Evolutionary conservation across 2,797 vertebrate species (phyloP), one percentile per base, ranked within the genome.

Genomic region (Gadopsis bispinosus): DNA sequence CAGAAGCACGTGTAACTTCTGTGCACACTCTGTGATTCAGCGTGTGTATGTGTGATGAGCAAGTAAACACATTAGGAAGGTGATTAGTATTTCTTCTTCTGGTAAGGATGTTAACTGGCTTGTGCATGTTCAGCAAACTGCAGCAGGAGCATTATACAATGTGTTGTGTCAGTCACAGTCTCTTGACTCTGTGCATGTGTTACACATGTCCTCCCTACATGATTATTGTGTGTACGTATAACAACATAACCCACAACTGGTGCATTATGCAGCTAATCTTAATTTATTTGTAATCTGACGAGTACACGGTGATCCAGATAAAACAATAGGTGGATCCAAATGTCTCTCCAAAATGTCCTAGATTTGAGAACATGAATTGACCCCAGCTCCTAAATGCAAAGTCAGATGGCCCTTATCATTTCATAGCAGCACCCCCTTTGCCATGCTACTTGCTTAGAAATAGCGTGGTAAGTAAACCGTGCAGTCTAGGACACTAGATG

Each of bases 141-240:
- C 29, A 31, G 55, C 48, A 69, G 55, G 11, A 37, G 22, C 8
- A n/a, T 43, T 12, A n/a, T 5, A 33, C 9, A 8, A 1, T 29
- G 8, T 39, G 29, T 50, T 73, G 67, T 62, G 45, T 33, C n/a
- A 75, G 47, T 73, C 67, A 29, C 58, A 43, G 48, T 41, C 74
- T 72, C 54, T 56, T 13, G 58, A 41, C 51, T 79, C n/a, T 73
- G 19, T 50, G 55, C 19, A 83, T 87, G 55, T 45, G 80, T 59
- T 43, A 68, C 76, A 79, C 54, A 45, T 70, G 75, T 79, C 59
- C 12, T 33, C n/a, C 13, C 20, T 45, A 2, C 16, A 6, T 26
- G 17, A 54, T 29, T 39, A 48, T 8, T 19, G 35, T 26, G 11
- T 41, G 20, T 20, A 0, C 3, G 2, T 43, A 29, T 26, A 37